Base-by-base conservation (phyloP, 2,113 vertebrate genomes). In the Lepisosteus oculatus region DNA sequence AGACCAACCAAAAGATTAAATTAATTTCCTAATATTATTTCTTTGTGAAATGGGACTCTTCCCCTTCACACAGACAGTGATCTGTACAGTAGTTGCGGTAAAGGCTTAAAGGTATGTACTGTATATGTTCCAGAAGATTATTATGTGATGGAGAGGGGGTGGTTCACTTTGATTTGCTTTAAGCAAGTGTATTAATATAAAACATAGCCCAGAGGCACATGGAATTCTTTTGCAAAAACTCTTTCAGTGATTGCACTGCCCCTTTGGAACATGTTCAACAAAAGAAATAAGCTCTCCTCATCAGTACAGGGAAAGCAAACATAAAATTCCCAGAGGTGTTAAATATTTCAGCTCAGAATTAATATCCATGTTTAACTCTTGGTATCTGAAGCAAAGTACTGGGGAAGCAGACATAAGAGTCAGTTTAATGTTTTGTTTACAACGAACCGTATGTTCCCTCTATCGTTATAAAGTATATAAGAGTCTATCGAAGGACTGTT, bases 41-140 rank as follows among this genome's bases (percentile, higher is more conserved):
- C 29, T 29, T 51, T 51, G 1, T 51, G 47, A 51, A 51, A 51
- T 64, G 42, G 4, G 62, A 64, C 17, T 6, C 41, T 64, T 64
- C 12, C 4, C 5, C 17, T 64, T 64, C 41, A 9, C 17, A 42
- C 17, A 42, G 62, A 61, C 6, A 51, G 17, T 8, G 14, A 61
- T 14, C 7, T 29, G 17, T 6, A 11, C 14, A 11, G 7, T 61
- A 61, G 59, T 29, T 11, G 17, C 6, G n/a, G 56, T n/a, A 59
- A 8, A n/a, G 3, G 17, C 42, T 64, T 12, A 8, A 64, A 2
- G 62, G 47, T 51, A 9, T 51, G 47, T 51, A 51, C 1, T 9
- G 62, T 64, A 64, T 64, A 12, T 64, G 62, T 64, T 41, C 41
- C 7, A 64, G 17, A 41, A 64, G 62, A 17, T 64, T 64, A 64